Percentiles rank a stretch among this genome's conserved stretches.
Conservation (phyloP, 2,113 vertebrate genomes). For the Emydura subglobosa region DNA sequence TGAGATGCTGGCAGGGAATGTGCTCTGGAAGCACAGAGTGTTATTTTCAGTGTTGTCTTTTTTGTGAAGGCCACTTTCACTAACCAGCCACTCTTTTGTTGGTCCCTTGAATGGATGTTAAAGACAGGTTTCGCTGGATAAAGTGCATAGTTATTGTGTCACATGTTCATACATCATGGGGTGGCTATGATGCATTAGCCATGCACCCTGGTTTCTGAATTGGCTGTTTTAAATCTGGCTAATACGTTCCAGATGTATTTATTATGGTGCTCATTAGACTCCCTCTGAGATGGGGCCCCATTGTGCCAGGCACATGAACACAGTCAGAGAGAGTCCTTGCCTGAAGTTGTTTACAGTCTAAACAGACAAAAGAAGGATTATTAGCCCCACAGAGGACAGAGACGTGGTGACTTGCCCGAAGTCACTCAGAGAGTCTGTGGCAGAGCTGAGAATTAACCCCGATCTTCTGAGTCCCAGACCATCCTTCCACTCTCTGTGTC, state of each 20-base stretch:
- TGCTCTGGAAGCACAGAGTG: background rate
- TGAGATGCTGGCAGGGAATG: constrained; percentile 16
- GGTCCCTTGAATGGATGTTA: constrained; percentile 8
- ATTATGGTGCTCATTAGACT: fast-evolving
- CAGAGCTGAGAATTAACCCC: background rate
- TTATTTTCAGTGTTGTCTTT: background rate
- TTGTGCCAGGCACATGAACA: background rate
- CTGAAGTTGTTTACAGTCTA: background rate
- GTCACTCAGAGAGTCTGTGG: background rate
- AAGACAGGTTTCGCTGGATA: background rate
- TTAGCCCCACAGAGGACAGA: background rate
- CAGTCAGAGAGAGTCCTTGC: background rate
- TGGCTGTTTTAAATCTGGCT: background rate
- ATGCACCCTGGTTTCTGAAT: background rate
- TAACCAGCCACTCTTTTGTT: background rate
- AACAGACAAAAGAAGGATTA: background rate
- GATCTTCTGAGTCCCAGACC: fast-evolving
- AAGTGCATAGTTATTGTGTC: background rate
- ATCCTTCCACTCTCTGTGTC: background rate
- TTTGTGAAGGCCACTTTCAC: background rate
- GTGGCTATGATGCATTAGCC: background rate
- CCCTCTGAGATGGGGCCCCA: background rate
- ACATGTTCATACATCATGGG: fast-evolving
- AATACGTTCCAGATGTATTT: fast-evolving
- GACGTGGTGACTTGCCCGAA: background rate